Conservation (phyloP, 1,140 invertebrate species). For the Stegodyphus mimosarum region DNA sequence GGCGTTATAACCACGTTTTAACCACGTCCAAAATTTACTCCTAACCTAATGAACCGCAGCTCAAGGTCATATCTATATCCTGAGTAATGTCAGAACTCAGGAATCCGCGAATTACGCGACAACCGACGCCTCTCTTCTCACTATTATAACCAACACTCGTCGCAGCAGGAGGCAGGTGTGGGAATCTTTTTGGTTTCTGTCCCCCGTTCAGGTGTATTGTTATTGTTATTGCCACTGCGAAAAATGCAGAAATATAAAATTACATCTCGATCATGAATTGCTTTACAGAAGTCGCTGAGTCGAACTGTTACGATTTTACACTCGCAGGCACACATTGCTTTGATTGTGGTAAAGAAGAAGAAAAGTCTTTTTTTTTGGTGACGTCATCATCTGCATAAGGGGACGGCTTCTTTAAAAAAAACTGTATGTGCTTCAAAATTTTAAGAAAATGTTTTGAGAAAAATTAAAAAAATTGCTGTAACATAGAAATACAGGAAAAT, state of each 20-base stretch:
- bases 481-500: too few species aligned
- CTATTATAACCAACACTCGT: constrained; percentile 6
- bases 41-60: constrained; percentile 50
- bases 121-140: not conserved
- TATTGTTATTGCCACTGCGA: constrained; percentile 14
- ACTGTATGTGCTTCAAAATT: too few species aligned
- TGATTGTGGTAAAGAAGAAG: not conserved
- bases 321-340: constrained; percentile 24
- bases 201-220: not conserved
- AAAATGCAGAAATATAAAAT: constrained; percentile 41
- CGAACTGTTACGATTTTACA: constrained; percentile 23
- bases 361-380: constrained; percentile 3
- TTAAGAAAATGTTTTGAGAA: too few species aligned
- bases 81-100: constrained; percentile 4
- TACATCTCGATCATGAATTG: not conserved
- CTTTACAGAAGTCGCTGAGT: not conserved
- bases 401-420: too few species aligned
- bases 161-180: constrained; percentile 28
- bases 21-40: not conserved
- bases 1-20: not conserved
- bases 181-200: constrained; percentile 19
- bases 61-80: constrained; percentile 51
- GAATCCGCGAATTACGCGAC: not conserved
- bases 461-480: too few species aligned
- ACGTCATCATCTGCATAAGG: not conserved